Base-by-base conservation (phyloP, 2,888 invertebrate species). In the Ichneumoninae sp. region DNA sequence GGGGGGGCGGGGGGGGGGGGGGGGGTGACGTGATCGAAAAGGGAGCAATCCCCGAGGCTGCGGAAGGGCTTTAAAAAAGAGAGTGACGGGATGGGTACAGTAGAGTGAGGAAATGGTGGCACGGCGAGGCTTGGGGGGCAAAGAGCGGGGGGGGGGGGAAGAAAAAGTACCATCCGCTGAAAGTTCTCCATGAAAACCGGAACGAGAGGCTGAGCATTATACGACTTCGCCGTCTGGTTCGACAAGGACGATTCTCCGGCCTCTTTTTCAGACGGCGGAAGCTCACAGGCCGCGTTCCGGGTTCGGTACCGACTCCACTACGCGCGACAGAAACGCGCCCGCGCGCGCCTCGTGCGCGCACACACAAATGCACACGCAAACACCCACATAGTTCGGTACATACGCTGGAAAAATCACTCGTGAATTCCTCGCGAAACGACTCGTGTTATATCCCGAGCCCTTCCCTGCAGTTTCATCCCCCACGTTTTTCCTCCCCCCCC, bases 201-300 rank as follows among this genome's bases (percentile, higher is more conserved):
- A 75, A 75, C 75, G 75, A 75, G 74, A 33, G 66, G 78, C 72
- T 71, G 70, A 54, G 75, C 66, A 76, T 79, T 81, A 78, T 75
- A 81, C 80, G 74, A 81, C 78, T 81, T 79, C 65, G 74, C 70
- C 66, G 69, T 81, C 84, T 82, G 79, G 71, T 79, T 84, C 79
- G 75, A 84, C 84, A 79, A 79, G 68, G 75, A 82, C 78, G 79
- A 84, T 81, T 75, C 52, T 36, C 52, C 68, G 81, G 69, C 54
- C 65, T 76, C 82, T 81, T 71, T 74, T 74, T 74, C 50, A 19
- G 62, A 30, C 62, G 62, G 7, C 62, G 62, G 62, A 62, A 62
- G 62, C 62, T 62, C 62, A 62, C 62, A 16, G 62, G 30, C 62
- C 62, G 62, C 62, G 62, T 62, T 62, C 62, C 62, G 62, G 30